Evolutionary conservation across 2,113 vertebrate species (phyloP), one percentile per base, ranked within the genome.

Genomic region (Leucopternis melanops): DNA sequence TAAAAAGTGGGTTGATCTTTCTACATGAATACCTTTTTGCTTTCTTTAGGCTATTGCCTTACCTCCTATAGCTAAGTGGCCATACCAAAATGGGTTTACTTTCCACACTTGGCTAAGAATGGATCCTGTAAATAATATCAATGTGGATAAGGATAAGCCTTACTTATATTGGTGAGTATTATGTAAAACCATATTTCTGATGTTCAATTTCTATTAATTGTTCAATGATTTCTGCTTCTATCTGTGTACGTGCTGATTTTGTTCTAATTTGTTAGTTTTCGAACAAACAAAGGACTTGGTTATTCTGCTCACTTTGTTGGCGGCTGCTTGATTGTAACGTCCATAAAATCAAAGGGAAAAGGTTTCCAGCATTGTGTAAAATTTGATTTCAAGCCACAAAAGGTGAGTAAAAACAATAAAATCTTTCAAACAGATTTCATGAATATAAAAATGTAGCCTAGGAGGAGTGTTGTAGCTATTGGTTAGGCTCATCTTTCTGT

Each of bases 281-380:
- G 99, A 97, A 99, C 99, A 69, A 99, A 97, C 96, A 99, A 99
- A 98, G 98, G 99, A 97, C 98, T 99, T 94, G 99, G 99, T 94
- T 99, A 99, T 98, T 99, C 99, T 83, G 99, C 99, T 79, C 99
- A 99, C 98, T 99, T 99, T 97, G 99, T 99, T 97, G 99, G 98
- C 29, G 98, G 99, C 95, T 99, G 99, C 98, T 98, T 99, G 97
- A 98, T 99, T 97, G 97, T 99, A 97, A 99, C 99, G 5, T 99
- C 99, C 79, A 98, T 99, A 97, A 99, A 99, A 97, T 99, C 99
- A 73, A 99, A 99, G 97, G 99, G 99, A 94, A 99, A 99, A 98
- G 99, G 99, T 87, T 99, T 99, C 97, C 99, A 99, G 98, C 99
- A 99, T 78, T 99, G 99, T 97, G 99, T 99, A 86, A 99, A 99